Evolutionary conservation across 2,113 vertebrate species (phyloP), one percentile per base, ranked within the genome.

Genomic region (Rhynchopsitta pachyrhyncha): DNA sequence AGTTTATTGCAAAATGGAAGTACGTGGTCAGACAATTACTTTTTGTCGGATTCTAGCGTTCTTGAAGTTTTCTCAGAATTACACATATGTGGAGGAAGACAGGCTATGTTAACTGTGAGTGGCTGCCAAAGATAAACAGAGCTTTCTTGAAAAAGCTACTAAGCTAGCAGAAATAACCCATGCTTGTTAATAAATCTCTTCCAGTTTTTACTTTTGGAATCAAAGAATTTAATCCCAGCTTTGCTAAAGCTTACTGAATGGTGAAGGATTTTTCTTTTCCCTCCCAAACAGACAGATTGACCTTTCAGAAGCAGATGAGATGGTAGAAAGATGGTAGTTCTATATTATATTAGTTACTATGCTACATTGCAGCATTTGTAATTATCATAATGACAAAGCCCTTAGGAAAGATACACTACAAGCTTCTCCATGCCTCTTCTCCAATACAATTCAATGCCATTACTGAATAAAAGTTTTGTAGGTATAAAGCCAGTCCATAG

Each of bases 91-190:
- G 46, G 57, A 95, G 52, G 70, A 84, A 93, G 62, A 81, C 44
- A 76, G 66, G 66, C 84, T 70, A 25, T 49, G 4, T 46, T 46
- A 82, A 79, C 28, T 79, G 47, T 52, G 71, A 91, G 31, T 53
- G 15, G 62, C 23, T 91, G 47, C 77, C 63, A 62, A 82, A 89
- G 47, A 92, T 76, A 74, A 86, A 86, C 31, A 53, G 37, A 63
- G 11, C 52, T 94, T 85, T 89, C 69, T 73, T 91, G 80, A 79
- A 97, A 95, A 93, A 82, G 52, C 52, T 89, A 62, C 62, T 76
- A 73, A 92, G 73, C n/a, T 57, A 91, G 49, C 33, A 94, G 92
- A 93, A 96, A 82, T 77, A 90, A 74, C 35, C 11, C 13, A 8
- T 69, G 16, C 28, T 82, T 82, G 46, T 84, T 93, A 89, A 84